Conservation (phyloP, 2,888 invertebrate species). For the Nysson spinosus region DNA sequence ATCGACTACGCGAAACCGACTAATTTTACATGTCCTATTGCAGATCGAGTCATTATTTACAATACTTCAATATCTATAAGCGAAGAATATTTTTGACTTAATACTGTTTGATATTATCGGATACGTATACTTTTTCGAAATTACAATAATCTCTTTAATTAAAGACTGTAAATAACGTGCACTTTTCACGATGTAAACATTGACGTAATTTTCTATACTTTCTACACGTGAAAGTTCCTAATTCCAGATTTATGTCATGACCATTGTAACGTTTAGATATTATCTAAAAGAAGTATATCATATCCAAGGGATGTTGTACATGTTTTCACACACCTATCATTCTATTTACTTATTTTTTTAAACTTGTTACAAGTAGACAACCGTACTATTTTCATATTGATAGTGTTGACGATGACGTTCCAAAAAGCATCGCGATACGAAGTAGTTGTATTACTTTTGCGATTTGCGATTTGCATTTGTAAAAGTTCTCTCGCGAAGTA, state of each 20-base stretch:
- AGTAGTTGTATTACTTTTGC: no score
- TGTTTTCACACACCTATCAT: conserved; percentile 14
- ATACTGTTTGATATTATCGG: conserved; percentile 12
- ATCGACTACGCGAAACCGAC: not conserved
- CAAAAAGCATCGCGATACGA: no score
- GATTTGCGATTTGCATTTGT: no score
- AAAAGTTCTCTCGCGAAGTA: not conserved
- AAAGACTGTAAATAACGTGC: conserved; percentile 37
- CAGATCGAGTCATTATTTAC: conserved; percentile 8
- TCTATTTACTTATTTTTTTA: conserved; percentile 28
- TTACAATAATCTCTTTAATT: conserved; percentile 22
- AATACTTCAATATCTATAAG: not conserved
- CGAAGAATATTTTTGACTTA: conserved; percentile 6
- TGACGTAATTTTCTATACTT: conserved; percentile 26
- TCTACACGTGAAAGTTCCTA: conserved; percentile 42
- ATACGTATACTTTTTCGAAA: conserved; percentile 10
- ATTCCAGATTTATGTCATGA: conserved; percentile 36
- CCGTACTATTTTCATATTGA: conserved; percentile 31
- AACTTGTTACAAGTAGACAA: conserved; percentile 15
- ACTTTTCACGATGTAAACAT: conserved; percentile 18
- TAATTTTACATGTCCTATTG: not conserved
- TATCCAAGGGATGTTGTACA: conserved; percentile 20
- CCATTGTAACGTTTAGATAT: conserved; percentile 30
- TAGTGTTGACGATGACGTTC: conserved; percentile 11
- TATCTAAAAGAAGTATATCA: conserved; percentile 8